These are phyloP conservation scores for Euphydryas editha DNA, from an alignment of 2,888 invertebrate genomes.

Conservation along the genomic window DNA sequence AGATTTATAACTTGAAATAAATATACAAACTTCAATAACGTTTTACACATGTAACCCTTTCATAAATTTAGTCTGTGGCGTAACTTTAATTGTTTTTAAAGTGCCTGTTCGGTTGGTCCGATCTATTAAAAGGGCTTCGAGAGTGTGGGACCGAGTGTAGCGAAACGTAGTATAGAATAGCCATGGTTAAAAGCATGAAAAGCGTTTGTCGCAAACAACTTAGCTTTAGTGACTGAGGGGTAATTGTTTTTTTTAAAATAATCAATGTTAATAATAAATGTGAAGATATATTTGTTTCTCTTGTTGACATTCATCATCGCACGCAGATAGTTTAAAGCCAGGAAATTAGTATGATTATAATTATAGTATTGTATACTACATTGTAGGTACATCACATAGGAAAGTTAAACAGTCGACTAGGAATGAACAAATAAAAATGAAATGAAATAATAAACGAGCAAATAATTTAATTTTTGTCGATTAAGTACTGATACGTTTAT, in stretches of 20 bases:
- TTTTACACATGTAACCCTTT: constrained; percentile 52
- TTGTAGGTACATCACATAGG: no score
- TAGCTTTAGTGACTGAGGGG: background rate
- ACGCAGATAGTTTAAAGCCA: no score
- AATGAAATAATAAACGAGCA: no score
- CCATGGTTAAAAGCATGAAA: background rate
- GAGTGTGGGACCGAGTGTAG: constrained; percentile 27
- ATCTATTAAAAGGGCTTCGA: constrained; percentile 37
- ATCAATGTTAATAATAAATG: no score
- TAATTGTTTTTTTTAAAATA: background rate
- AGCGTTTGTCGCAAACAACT: background rate
- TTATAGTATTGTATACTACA: no score
- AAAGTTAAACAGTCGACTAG: no score
- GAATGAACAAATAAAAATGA: no score
- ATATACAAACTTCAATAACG: background rate
- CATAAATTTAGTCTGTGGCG: constrained; percentile 53
- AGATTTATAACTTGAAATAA: background rate
- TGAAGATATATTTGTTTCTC: no score
- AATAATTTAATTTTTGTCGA: no score
- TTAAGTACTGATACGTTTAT: no score
- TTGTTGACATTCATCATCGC: no score
- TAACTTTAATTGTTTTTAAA: constrained; percentile 80
- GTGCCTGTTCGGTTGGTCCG: constrained; percentile 57
- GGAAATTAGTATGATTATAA: no score
- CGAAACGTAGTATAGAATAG: background rate